These are phyloP conservation scores for Orchesella flavescens DNA, from an alignment of 2,888 invertebrate genomes.

Conservation along the genomic window DNA sequence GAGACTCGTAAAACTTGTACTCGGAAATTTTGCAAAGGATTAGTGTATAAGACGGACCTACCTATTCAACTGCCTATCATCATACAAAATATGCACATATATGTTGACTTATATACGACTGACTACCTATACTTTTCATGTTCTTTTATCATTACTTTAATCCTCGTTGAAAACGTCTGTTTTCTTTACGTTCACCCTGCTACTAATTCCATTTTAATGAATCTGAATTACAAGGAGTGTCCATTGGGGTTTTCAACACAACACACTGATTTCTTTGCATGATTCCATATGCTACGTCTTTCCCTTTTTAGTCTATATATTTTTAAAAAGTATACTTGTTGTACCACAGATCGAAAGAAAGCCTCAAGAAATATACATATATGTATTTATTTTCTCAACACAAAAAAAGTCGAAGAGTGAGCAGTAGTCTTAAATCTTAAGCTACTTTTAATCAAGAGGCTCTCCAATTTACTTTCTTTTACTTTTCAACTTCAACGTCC, in stretches of 20 bases:
- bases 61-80: too few species aligned
- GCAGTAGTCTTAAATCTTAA: constrained; percentile 27
- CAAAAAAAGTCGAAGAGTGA: constrained; percentile 2
- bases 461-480: constrained; percentile 3
- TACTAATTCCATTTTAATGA: constrained; percentile 35
- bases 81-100: too few species aligned
- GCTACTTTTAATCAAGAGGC: constrained; percentile 30
- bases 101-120: too few species aligned
- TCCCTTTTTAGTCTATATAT: too few species aligned
- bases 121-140: not conserved
- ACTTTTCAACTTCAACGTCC: constrained; percentile 8
- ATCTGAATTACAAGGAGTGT: constrained; percentile 12
- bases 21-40: too few species aligned
- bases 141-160: not conserved
- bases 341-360: too few species aligned
- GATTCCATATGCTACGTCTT: constrained; percentile 3
- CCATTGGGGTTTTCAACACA: constrained; percentile 8
- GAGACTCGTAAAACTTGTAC: too few species aligned
- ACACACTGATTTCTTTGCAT: not conserved
- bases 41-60: too few species aligned
- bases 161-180: not conserved
- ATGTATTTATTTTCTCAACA: not conserved
- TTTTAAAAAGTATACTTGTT: too few species aligned
- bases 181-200: constrained; percentile 5
- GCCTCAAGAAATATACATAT: too few species aligned